Conservation (phyloP, 2,797 vertebrate species). For the Microcaecilia unicolor region DNA sequence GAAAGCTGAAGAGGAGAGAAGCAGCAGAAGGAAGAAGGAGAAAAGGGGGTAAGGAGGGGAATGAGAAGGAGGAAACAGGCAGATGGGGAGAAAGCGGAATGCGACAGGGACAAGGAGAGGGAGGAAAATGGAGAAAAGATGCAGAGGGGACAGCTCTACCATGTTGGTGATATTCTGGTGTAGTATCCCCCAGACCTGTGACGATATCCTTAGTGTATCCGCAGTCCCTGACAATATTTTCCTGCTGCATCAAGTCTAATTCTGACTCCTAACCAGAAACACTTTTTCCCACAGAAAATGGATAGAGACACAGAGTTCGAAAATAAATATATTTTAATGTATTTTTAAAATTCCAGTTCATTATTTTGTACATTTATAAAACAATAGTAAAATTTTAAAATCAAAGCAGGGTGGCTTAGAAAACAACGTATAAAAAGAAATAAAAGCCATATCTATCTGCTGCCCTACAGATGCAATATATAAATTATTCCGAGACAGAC, state of each 20-base stretch:
- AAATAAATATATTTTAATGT: slow-evolving; percentile 55
- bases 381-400: slow-evolving; percentile 49
- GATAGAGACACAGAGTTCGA: slow-evolving; percentile 3
- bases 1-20: too few species aligned
- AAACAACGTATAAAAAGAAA: neutral
- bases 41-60: neutral
- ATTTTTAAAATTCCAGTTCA: slow-evolving; percentile 43
- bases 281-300: neutral
- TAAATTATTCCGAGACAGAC: too few species aligned
- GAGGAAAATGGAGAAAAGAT: too few species aligned
- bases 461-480: too few species aligned
- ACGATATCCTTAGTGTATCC: too few species aligned
- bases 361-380: slow-evolving; percentile 51
- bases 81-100: too few species aligned
- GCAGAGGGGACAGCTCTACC: too few species aligned
- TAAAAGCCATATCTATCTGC: too few species aligned
- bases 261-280: too few species aligned
- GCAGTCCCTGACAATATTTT: neutral
- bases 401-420: slow-evolving; percentile 40
- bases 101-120: too few species aligned
- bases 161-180: too few species aligned
- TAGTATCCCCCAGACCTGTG: accelerated
- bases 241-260: neutral
- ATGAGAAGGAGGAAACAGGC: slow-evolving; percentile 1
- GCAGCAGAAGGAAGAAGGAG: neutral